These are phyloP conservation scores for Rhodinocichla rosea DNA, from an alignment of 2,113 vertebrate genomes.

Conservation along the genomic window DNA sequence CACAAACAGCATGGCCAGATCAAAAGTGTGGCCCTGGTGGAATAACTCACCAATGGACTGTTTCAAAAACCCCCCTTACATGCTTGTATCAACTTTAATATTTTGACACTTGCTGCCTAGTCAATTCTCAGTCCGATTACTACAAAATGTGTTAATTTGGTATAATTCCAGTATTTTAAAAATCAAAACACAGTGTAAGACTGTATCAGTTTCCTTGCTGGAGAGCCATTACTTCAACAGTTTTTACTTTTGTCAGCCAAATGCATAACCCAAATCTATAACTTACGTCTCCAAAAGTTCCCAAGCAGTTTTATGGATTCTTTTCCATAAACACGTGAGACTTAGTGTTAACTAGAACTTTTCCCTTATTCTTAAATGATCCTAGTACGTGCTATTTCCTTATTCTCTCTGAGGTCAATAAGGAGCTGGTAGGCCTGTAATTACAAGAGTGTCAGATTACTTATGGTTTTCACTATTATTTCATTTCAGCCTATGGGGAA, in stretches of 20 bases:
- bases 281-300: not conserved
- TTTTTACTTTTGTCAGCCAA: not conserved
- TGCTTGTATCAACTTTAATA: not conserved
- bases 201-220: not conserved
- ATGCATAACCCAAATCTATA: not conserved
- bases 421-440: slow-evolving; percentile 3
- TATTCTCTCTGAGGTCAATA: not conserved
- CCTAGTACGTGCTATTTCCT: not conserved
- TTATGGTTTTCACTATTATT: not conserved
- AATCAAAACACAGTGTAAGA: not conserved
- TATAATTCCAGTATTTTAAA: not conserved
- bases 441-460: slow-evolving; percentile 19
- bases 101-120: not conserved
- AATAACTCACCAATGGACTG: not conserved
- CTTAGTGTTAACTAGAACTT: not conserved
- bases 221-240: not conserved
- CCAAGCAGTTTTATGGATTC: not conserved
- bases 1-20: not conserved
- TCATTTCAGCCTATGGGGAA: not conserved
- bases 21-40: fast-evolving
- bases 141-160: not conserved
- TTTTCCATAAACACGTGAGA: not conserved
- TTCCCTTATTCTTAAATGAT: not conserved
- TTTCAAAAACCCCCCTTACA: not conserved
- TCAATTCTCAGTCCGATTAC: not conserved